Evolutionary conservation across 53 echinoderm and acorn worm species (phyloP), one percentile per base, ranked within the genome.

Genomic region (Patiria pectinifera): DNA sequence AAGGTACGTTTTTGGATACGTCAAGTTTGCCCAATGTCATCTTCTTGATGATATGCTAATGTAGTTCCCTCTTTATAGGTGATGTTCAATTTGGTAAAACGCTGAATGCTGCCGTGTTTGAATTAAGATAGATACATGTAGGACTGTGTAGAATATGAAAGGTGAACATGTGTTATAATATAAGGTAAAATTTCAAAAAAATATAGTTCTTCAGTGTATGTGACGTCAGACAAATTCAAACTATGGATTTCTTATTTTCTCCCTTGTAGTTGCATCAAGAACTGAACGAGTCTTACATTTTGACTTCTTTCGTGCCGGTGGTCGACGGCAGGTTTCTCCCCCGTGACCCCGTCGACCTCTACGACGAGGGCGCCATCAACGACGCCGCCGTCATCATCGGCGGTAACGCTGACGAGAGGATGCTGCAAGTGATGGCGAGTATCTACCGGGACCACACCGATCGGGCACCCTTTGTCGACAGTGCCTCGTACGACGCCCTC

Each of bases 371-470:
- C 78, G 25, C 45, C 60, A 43, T 91, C 48, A 91, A 91, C 82
- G 70, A 91, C 23, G 91, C 82, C 4, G 71, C 61, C 4, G 18
- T 44, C 21, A 91, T 91, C 66, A 82, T 81, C 16, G 91, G 91
- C 63, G 59, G 44, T 0, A 19, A 23, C 23, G 45, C 91, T 5
- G 82, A 91, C 25, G 91, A 91, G 82, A 80, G 69, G 7, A 82
- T 66, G 82, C 21, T 69, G 2, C 21, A 35, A 35, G 35, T 66
- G 46, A 13, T 91, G 2, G 70, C 61, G 47, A 18, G 15, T 3
- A 2, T 21, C 21, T 91, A 82, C 66, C 80, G 46, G 2, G 21
- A 84, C 45, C 21, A 62, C 66, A 43, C 62, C 45, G 84, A 84
- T 8, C 25, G 24, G 45, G 63, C 84, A 2, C 84, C 84, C 8